Percentiles rank a stretch among this genome's conserved stretches.
phyloP scores from a whole-genome alignment of 2,113 vertebrate genomes.

The Donacobius atricapilla region DNA sequence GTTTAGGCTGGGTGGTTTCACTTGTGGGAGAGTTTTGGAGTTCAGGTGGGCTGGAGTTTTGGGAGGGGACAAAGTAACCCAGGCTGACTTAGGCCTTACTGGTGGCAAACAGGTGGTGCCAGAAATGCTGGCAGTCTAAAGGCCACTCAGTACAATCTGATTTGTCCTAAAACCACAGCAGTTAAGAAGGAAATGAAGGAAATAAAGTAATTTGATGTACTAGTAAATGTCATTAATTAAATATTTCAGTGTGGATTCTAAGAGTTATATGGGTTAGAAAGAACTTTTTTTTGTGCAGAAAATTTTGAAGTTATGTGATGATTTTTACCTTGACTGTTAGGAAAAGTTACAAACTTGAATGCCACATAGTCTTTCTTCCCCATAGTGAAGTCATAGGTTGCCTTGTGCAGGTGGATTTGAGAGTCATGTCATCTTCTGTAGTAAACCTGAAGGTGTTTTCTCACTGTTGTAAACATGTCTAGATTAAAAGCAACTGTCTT shows the following conservation, averaged over 20 bases:
- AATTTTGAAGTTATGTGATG: not conserved
- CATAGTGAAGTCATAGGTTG: not conserved
- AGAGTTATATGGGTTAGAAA: not conserved
- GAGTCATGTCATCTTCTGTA: not conserved
- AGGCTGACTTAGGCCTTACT: not conserved
- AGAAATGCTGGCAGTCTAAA: not conserved
- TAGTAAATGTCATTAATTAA: not conserved
- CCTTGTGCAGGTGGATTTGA: not conserved
- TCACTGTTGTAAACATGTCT: not conserved
- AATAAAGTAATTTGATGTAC: not conserved
- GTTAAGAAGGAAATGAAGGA: not conserved
- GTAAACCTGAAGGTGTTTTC: not conserved
- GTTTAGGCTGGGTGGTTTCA: not conserved
- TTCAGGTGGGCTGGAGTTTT: not conserved
- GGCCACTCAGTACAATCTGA: not conserved
- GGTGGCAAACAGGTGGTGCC: not conserved
- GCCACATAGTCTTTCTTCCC: not conserved
- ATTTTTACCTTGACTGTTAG: not conserved
- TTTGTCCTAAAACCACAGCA: not conserved
- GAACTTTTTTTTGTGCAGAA: not conserved
- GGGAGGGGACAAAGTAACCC: not conserved
- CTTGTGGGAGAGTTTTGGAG: accelerated
- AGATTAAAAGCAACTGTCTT: not conserved
- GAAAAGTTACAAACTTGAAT: not conserved
- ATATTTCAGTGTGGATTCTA: not conserved